phyloP scores from a whole-genome alignment of 2,797 vertebrate genomes.

The Sandelia bainsii region DNA sequence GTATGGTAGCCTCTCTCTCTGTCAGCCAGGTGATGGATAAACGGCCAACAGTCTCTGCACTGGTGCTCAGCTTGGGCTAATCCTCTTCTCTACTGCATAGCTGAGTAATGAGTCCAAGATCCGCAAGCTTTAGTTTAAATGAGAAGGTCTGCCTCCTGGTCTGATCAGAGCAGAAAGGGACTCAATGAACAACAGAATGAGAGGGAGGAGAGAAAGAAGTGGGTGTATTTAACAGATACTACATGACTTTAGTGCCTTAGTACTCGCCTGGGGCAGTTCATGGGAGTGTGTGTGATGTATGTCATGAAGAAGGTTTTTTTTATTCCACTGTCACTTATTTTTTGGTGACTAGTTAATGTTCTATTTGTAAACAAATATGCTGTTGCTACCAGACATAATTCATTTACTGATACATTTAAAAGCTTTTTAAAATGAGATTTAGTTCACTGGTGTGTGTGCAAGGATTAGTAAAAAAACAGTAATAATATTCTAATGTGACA shows the following conservation, averaged over 20 bases:
- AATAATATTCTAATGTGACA: too few species aligned
- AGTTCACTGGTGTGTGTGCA: background rate
- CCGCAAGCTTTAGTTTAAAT: constrained; percentile 54
- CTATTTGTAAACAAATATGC: background rate
- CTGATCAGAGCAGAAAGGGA: constrained; percentile 29
- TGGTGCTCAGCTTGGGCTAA: constrained; percentile 59
- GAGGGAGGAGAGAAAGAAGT: constrained; percentile 52
- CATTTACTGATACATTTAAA: too few species aligned
- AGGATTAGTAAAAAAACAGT: too few species aligned
- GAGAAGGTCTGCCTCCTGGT: constrained; percentile 47
- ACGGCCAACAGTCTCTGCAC: constrained; percentile 39
- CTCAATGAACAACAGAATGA: constrained; percentile 27
- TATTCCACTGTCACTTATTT: background rate
- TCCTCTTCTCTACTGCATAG: constrained; percentile 75
- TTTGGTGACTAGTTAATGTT: background rate
- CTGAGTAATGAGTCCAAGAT: constrained; percentile 62
- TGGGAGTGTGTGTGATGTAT: constrained; percentile 11
- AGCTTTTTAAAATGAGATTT: background rate
- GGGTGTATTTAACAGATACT: constrained; percentile 57
- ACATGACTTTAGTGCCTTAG: constrained; percentile 18
- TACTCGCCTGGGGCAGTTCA: constrained; percentile 37
- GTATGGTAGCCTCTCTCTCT: constrained; percentile 24
- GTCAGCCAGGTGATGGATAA: constrained; percentile 44
- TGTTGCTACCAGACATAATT: background rate
- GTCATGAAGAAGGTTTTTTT: background rate